Conservation (phyloP, 1,140 invertebrate species). For the Drosophila insularis region DNA sequence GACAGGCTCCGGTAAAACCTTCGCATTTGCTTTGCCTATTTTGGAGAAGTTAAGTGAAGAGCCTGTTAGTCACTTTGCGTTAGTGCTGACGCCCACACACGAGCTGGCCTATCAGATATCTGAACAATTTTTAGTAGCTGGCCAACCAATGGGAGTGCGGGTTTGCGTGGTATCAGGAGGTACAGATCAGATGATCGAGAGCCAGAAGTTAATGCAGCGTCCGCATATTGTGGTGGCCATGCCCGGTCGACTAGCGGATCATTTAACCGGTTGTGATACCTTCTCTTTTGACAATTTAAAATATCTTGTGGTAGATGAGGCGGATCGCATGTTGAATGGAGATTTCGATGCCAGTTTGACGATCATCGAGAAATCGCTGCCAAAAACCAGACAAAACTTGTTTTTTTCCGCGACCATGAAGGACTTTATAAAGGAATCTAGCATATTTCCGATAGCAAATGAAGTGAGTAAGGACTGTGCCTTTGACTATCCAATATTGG, state of each 20-base stretch:
- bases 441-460: conserved; percentile 76
- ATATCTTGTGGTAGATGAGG: conserved; percentile 96
- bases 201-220: conserved; percentile 90
- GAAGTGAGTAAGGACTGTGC: conserved; percentile 46
- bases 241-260: conserved; percentile 94
- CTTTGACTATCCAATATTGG: no score
- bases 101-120: conserved; percentile 96
- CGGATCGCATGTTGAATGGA: conserved; percentile 92
- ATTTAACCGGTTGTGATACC: conserved; percentile 92
- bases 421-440: conserved; percentile 85
- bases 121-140: conserved; percentile 95
- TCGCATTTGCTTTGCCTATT: conserved; percentile 98
- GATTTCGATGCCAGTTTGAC: conserved; percentile 91
- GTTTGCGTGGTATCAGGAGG: conserved; percentile 94
- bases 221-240: conserved; percentile 98
- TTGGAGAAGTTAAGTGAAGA: conserved; percentile 95
- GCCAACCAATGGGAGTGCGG: conserved; percentile 92
- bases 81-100: conserved; percentile 97
- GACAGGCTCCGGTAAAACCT: conserved; percentile 99
- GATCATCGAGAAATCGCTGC: conserved; percentile 91
- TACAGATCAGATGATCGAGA: conserved; percentile 96
- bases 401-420: conserved; percentile 99
- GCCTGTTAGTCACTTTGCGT: conserved; percentile 96
- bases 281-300: conserved; percentile 91
- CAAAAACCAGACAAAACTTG: conserved; percentile 91